Percentiles rank a stretch among this genome's conserved stretches.
phyloP scores from a whole-genome alignment of 2,888 invertebrate species.

The Serrognathus titanus region DNA sequence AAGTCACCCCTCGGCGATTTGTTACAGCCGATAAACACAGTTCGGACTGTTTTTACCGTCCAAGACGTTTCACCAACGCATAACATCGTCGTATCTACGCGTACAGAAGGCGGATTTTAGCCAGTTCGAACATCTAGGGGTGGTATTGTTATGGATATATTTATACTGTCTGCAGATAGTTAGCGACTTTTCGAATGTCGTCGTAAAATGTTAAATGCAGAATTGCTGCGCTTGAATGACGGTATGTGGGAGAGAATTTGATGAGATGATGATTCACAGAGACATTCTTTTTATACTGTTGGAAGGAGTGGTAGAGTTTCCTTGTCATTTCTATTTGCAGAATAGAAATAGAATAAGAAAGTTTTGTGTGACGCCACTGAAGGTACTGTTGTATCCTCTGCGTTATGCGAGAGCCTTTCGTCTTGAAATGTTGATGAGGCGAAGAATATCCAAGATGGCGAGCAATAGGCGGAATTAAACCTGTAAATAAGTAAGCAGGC shows the following conservation, averaged over 20 bases:
- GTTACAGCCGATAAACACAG: conserved; percentile 46
- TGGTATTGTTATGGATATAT: conserved; percentile 36
- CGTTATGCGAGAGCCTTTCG: conserved; percentile 16
- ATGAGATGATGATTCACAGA: no score
- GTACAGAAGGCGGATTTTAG: conserved; percentile 12
- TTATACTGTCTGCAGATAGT: conserved; percentile 35
- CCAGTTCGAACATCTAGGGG: conserved; percentile 19
- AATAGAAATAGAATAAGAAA: no score
- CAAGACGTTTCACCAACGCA: conserved; percentile 28
- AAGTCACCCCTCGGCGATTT: conserved; percentile 43
- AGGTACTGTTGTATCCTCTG: neutral
- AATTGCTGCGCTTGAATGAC: conserved; percentile 19
- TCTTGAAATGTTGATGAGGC: conserved; percentile 40
- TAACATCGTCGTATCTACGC: conserved; percentile 9
- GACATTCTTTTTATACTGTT: no score
- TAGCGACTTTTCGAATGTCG: conserved; percentile 35
- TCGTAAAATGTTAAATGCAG: conserved; percentile 23
- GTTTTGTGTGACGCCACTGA: no score
- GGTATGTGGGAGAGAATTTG: neutral
- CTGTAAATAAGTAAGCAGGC: conserved; percentile 38
- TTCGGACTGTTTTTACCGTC: conserved; percentile 41
- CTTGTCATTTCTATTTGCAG: no score
- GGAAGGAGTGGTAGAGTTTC: no score
- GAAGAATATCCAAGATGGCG: conserved; percentile 34
- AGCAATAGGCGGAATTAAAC: conserved; percentile 40